Conservation (phyloP, 2,797 vertebrate species). For the Pogoniulus pusillus region DNA sequence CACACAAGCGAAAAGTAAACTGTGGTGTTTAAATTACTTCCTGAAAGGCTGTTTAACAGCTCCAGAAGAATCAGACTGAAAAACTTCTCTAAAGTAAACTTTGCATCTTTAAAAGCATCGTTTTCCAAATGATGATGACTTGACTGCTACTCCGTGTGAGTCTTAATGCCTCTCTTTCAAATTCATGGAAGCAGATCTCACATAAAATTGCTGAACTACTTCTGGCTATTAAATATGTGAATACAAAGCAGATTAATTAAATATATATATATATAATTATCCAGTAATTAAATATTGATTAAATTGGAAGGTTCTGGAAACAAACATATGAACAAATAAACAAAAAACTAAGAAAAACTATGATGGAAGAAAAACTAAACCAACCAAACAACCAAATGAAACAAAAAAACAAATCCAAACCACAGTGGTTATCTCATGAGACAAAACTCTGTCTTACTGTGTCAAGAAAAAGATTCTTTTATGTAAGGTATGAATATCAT, state of each 20-base stretch:
- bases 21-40: background rate
- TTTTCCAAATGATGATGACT: background rate
- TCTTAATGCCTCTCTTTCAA: background rate
- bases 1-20: background rate
- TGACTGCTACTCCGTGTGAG: background rate
- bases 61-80: background rate
- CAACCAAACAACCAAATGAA: too few species aligned
- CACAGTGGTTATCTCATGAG: background rate
- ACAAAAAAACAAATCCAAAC: too few species aligned
- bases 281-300: background rate
- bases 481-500: background rate
- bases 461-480: background rate
- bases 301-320: background rate
- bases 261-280: background rate
- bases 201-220: background rate
- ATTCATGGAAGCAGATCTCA: background rate
- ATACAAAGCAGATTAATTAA: background rate
- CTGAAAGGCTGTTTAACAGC: background rate
- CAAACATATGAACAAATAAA: too few species aligned
- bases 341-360: too few species aligned
- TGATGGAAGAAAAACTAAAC: background rate
- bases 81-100: background rate
- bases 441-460: background rate
- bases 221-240: background rate
- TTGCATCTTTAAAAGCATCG: background rate